Evolutionary conservation across 2,888 invertebrate genomes (phyloP), one percentile per base, ranked within the genome.

Genomic region (Spodoptera littoralis): DNA sequence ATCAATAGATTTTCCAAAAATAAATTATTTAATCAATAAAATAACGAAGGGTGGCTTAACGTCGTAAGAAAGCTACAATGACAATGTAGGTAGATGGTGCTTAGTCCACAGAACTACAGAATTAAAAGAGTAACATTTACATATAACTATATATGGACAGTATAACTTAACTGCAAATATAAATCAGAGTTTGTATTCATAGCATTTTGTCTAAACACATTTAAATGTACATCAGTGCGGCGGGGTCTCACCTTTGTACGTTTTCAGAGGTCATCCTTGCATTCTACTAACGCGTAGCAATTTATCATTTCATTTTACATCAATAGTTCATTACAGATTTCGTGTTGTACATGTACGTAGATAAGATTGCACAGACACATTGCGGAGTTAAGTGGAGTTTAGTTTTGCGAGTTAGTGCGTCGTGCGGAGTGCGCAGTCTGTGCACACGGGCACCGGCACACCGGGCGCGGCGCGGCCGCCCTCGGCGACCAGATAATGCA

Each of bases 401-500:
- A 75, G 77, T 57, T 75, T 66, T 61, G 63, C 67, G 60, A 67
- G 61, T 56, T 58, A 64, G 70, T 80, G 76, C 80, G 76, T 85
- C 84, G 85, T 82, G 84, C 82, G 73, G 76, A 84, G 36, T 36
- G 36, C 36, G 36, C 36, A 9, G 36, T 36, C 36, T 36, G 36
- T 9, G 36, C 36, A 9, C 36, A 9, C 36, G 36, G 36, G 36
- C 70, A 59, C 56, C 58, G 73, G 30, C 41, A 63, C 51, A 24
- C 48, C 48, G 11, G 58, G 57, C 65, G 64, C 70, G 51, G 82
- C 82, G 84, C 83, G 77, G 76, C 78, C 84, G 88, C 92, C 89
- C 76, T 77, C 82, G 88, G 92, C 90, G 84, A 85, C 79, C 83
- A 83, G 89, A 87, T 93, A 92, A 93, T 93, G 85, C 81, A 73